phyloP scores from a whole-genome alignment of 2,113 vertebrate genomes.

The Micronycteris hirsuta region DNA sequence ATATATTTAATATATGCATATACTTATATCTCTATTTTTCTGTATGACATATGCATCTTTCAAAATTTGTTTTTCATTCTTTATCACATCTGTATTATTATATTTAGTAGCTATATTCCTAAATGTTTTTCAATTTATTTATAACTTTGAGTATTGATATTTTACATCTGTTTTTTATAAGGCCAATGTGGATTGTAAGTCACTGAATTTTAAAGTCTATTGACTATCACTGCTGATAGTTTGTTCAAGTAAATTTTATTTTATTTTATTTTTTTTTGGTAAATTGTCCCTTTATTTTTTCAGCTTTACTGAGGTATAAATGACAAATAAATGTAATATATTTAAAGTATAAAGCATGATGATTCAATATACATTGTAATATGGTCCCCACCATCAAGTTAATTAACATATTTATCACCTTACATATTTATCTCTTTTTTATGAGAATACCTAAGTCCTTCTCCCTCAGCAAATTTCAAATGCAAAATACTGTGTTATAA shows the following conservation, averaged over 20 bases:
- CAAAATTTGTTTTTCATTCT: background rate
- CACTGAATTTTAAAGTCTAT: background rate
- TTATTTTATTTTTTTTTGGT: background rate
- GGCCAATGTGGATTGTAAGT: background rate
- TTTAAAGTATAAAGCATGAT: background rate
- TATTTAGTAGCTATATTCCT: background rate
- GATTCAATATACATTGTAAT: background rate
- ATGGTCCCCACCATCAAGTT: background rate
- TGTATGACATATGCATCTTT: background rate
- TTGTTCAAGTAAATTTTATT: background rate
- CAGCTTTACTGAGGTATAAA: background rate
- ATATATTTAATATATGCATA: background rate
- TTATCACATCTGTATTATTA: background rate
- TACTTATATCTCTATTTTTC: too few species aligned
- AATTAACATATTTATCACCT: background rate
- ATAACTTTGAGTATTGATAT: background rate
- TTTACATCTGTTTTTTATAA: background rate
- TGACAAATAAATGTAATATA: background rate
- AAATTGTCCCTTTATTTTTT: background rate
- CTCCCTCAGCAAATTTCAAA: background rate
- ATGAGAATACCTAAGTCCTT: background rate
- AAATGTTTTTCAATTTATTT: background rate
- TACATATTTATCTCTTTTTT: background rate
- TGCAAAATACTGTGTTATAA: background rate
- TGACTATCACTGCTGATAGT: background rate